phyloP scores from a whole-genome alignment of 1,140 invertebrate species.

The Ceratoteleas bidentatus region DNA sequence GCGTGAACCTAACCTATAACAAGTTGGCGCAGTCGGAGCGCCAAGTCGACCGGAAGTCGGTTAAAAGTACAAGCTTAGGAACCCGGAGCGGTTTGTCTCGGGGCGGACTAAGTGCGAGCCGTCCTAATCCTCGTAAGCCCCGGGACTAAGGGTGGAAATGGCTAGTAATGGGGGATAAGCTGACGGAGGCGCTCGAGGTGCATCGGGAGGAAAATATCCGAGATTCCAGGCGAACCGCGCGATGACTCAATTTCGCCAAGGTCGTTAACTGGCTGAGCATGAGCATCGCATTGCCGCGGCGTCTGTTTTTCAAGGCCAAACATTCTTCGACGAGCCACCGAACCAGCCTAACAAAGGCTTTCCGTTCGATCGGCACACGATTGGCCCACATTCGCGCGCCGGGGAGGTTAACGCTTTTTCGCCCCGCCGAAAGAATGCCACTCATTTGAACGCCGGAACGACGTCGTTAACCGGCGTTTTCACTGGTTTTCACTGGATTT shows the following conservation, averaged over 20 bases:
- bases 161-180: conserved; percentile 40
- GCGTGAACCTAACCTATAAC: too few species aligned
- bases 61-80: conserved; percentile 20
- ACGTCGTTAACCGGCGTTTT: conserved; percentile 12
- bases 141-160: conserved; percentile 26
- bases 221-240: conserved; percentile 81
- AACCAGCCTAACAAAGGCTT: conserved; percentile 6
- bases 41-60: conserved; percentile 21
- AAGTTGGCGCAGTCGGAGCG: too few species aligned
- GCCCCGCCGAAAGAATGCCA: conserved; percentile 17
- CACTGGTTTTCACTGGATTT: background rate
- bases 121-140: conserved; percentile 38
- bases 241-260: conserved; percentile 82
- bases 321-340: conserved; percentile 73
- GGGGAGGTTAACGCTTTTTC: background rate
- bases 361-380: conserved; percentile 5
- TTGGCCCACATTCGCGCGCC: conserved; percentile 19
- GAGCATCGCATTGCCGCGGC: conserved; percentile 71
- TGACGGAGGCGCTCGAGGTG: conserved; percentile 14
- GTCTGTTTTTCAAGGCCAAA: conserved; percentile 78
- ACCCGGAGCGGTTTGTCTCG: conserved; percentile 20
- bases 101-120: conserved; percentile 11
- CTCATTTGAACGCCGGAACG: conserved; percentile 15
- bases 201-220: conserved; percentile 78
- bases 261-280: conserved; percentile 79